Percentiles rank a stretch among this genome's conserved stretches.
These are phyloP conservation scores for Nilaparvata lugens DNA, from an alignment of 1,140 invertebrate genomes.

Conservation along the genomic window DNA sequence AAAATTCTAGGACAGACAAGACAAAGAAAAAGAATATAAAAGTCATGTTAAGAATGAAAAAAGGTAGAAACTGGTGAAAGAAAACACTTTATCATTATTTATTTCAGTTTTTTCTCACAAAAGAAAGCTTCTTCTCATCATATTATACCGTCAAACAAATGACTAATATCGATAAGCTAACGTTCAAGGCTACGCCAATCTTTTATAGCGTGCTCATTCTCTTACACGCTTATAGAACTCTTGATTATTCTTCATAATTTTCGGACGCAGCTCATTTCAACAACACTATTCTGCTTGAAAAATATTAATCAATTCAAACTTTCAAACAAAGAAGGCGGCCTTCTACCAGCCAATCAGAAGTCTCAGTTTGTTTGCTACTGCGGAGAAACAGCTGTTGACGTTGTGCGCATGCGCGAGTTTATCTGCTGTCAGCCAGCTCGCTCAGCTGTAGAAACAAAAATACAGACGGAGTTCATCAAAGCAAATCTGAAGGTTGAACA, in stretches of 20 bases:
- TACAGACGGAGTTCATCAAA: not conserved
- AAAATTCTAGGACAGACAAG: too few relatives aligned
- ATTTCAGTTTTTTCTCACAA: not conserved
- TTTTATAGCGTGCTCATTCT: not conserved
- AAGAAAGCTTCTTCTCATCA: too few relatives aligned
- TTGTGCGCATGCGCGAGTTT: not conserved
- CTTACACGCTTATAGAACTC: not conserved
- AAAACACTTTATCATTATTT: not conserved
- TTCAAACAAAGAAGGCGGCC: not conserved
- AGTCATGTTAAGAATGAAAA: too few relatives aligned
- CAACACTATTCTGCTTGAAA: not conserved
- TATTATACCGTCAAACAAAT: not conserved
- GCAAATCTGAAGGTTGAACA: not conserved
- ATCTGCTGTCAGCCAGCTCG: not conserved
- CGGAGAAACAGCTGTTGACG: not conserved
- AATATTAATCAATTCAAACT: not conserved
- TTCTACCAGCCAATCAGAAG: not conserved
- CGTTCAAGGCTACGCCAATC: not conserved
- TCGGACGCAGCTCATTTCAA: not conserved
- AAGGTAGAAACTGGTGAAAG: too few relatives aligned
- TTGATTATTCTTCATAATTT: not conserved
- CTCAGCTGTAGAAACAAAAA: not conserved
- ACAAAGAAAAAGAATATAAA: too few relatives aligned
- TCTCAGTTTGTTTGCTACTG: not conserved
- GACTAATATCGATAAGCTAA: not conserved